phyloP scores from a whole-genome alignment of 2,797 vertebrate species.

The Poeciliopsis turneri region DNA sequence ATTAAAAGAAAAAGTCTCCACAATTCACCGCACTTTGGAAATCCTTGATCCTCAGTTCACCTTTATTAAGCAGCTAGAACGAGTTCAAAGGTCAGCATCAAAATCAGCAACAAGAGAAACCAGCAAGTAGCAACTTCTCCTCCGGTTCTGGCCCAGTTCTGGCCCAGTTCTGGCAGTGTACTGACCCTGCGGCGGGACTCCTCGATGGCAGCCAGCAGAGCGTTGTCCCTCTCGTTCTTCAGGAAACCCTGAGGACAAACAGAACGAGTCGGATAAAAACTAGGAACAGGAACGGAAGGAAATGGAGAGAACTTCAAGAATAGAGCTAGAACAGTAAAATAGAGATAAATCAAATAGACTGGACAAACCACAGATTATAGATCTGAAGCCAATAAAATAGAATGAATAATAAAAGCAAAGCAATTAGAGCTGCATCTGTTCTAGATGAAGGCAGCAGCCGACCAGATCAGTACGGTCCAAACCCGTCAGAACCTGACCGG shows the following conservation, averaged over 20 bases:
- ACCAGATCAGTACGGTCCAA: not conserved
- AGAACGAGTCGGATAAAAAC: no score
- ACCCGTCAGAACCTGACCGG: not conserved
- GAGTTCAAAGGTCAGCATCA: not conserved
- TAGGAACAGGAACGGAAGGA: no score
- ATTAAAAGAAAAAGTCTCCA: no score
- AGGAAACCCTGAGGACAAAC: constrained; percentile 88
- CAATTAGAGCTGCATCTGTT: constrained; percentile 11
- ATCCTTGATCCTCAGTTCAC: no score
- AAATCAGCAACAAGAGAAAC: no score
- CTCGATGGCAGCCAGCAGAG: constrained; percentile 94
- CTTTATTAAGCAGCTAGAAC: not conserved
- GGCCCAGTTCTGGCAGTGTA: constrained; percentile 34
- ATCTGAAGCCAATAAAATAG: constrained; percentile 24
- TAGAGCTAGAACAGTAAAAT: no score
- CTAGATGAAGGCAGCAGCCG: constrained; percentile 18
- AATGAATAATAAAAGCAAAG: constrained; percentile 8
- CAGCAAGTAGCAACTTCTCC: no score
- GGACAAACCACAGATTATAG: no score
- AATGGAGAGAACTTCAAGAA: no score
- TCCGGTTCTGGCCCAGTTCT: constrained; percentile 2
- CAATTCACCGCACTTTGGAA: no score
- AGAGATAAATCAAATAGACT: no score
- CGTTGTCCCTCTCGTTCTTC: constrained; percentile 99
- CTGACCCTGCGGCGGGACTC: constrained; percentile 96